phyloP scores from a whole-genome alignment of 2,888 invertebrate species.

The Eugnorisma glareosa region DNA sequence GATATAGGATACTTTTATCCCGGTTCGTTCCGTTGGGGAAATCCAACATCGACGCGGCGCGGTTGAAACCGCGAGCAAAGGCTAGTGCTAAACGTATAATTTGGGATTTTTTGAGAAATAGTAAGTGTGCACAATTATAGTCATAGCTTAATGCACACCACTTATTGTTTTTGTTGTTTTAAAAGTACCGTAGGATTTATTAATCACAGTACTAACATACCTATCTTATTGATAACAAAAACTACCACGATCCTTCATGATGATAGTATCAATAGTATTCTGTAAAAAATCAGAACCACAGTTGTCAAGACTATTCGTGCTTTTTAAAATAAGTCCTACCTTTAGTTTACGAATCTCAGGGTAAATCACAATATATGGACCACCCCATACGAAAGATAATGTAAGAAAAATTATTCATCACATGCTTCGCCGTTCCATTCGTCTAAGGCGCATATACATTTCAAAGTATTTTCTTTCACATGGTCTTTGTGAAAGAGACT shows the following conservation, averaged over 20 bases:
- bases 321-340: background rate
- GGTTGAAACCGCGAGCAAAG: too few relatives aligned
- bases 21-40: background rate
- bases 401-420: too few relatives aligned
- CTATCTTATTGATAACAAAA: background rate
- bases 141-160: background rate
- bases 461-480: background rate
- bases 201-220: background rate
- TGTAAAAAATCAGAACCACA: background rate
- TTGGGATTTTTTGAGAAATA: background rate
- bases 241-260: background rate
- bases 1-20: background rate
- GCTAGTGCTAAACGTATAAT: too few relatives aligned
- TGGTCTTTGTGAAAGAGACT: too few relatives aligned
- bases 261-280: background rate
- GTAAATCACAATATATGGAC: background rate
- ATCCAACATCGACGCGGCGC: background rate
- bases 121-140: background rate
- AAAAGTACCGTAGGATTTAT: background rate
- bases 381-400: background rate
- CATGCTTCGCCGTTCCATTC: background rate
- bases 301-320: background rate
- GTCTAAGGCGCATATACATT: background rate
- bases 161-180: background rate
- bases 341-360: background rate